These are phyloP conservation scores for Oncorhynchus masou DNA, from an alignment of 2,113 vertebrate genomes.

Conservation along the genomic window DNA sequence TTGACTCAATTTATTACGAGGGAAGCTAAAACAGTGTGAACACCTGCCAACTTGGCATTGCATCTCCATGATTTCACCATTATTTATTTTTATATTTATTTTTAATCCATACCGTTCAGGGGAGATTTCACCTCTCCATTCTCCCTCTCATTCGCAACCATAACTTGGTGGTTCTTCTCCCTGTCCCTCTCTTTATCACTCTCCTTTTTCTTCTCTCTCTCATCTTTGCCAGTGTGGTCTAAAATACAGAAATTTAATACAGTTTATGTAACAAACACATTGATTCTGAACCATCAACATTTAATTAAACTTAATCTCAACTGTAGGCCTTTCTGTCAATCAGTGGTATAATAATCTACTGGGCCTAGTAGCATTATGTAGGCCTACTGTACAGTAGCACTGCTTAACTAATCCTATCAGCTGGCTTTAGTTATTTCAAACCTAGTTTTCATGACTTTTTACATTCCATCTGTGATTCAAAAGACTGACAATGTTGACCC, in stretches of 20 bases:
- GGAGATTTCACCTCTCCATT: constrained; percentile 84
- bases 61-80: not conserved
- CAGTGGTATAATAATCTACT: not conserved
- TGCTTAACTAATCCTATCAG: not conserved
- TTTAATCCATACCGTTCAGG: constrained; percentile 79
- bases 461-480: no score
- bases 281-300: not conserved
- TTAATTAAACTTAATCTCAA: not conserved
- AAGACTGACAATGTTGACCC: constrained; percentile 19
- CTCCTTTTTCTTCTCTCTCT: constrained; percentile 81
- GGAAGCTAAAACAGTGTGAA: not conserved
- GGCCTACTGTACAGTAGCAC: no score
- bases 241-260: constrained; percentile 45
- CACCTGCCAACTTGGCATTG: not conserved
- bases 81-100: not conserved
- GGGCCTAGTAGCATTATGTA: not conserved
- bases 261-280: constrained; percentile 45
- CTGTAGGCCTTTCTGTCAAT: not conserved
- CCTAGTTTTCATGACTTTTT: not conserved
- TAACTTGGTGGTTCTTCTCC: constrained; percentile 85
- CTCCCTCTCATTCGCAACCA: constrained; percentile 86
- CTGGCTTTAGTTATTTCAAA: not conserved
- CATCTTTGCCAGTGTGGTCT: constrained; percentile 85
- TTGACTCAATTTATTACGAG: not conserved
- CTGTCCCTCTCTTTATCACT: constrained; percentile 84